These are phyloP conservation scores for Celastrina argiolus DNA, from an alignment of 2,888 invertebrate species.

Conservation along the genomic window DNA sequence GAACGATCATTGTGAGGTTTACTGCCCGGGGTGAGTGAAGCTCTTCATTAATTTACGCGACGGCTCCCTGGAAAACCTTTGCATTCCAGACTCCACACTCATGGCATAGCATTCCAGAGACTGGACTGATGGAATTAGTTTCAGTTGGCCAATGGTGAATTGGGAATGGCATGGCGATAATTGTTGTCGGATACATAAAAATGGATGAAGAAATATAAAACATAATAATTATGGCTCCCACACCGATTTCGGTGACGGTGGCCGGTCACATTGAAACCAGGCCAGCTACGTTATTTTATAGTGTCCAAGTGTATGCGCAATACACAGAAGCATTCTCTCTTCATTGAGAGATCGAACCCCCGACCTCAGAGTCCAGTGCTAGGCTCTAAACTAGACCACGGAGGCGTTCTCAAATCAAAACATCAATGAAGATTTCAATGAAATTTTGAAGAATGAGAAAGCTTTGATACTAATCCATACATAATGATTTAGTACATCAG, in stretches of 20 bases:
- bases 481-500: not conserved
- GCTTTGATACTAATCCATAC: not conserved
- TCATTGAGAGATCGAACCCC: too few species aligned
- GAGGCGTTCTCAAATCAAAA: too few species aligned
- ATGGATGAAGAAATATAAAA: not conserved
- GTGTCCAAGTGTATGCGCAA: too few species aligned
- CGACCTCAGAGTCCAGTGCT: too few species aligned
- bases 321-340: too few species aligned
- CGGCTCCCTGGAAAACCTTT: slow-evolving; percentile 51
- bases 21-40: slow-evolving; percentile 47
- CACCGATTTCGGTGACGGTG: too few species aligned
- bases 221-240: too few species aligned
- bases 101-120: not conserved
- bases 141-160: not conserved
- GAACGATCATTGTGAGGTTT: slow-evolving; percentile 37
- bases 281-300: too few species aligned
- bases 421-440: too few species aligned
- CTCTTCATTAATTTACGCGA: slow-evolving; percentile 66
- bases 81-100: not conserved
- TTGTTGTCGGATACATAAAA: not conserved
- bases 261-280: too few species aligned
- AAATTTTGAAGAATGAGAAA: slow-evolving; percentile 24
- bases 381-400: too few species aligned
- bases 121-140: not conserved
- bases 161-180: not conserved